A percentile compares a stretch with the other conserved stretches of the same genome.
These are phyloP conservation scores for Eustalomyia histrio DNA, from an alignment of 2,888 invertebrate genomes.

Conservation along the genomic window DNA sequence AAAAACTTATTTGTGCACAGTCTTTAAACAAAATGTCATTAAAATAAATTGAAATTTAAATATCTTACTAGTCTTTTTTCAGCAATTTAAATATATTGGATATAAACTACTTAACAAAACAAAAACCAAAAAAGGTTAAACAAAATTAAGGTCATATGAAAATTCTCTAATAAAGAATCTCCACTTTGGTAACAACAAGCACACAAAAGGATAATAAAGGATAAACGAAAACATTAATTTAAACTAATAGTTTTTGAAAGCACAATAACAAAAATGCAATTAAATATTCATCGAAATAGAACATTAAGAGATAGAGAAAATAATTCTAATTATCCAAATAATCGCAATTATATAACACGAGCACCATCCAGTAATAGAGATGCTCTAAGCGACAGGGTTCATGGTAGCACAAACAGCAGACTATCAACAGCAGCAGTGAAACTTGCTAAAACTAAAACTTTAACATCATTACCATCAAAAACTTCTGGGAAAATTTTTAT, in stretches of 20 bases:
- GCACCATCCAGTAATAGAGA: background rate
- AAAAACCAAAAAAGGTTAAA: conserved; percentile 19
- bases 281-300: conserved; percentile 7
- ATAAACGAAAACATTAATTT: background rate
- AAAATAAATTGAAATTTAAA: conserved; percentile 50
- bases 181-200: background rate
- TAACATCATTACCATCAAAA: background rate
- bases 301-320: conserved; percentile 14
- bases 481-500: conserved; percentile 22
- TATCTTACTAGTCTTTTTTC: conserved; percentile 26
- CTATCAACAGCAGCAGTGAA: background rate
- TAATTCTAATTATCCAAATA: conserved; percentile 11
- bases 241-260: background rate
- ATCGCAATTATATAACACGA: background rate
- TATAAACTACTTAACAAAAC: background rate
- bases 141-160: conserved; percentile 41
- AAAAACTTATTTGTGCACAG: background rate
- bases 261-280: background rate
- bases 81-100: conserved; percentile 10
- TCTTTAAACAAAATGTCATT: conserved; percentile 38
- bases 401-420: background rate
- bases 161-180: conserved; percentile 1
- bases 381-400: background rate
- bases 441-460: background rate
- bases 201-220: conserved; percentile 7